Evolutionary conservation across 2,888 invertebrate genomes (phyloP).

Genomic region (Agonopterix arenella): DNA sequence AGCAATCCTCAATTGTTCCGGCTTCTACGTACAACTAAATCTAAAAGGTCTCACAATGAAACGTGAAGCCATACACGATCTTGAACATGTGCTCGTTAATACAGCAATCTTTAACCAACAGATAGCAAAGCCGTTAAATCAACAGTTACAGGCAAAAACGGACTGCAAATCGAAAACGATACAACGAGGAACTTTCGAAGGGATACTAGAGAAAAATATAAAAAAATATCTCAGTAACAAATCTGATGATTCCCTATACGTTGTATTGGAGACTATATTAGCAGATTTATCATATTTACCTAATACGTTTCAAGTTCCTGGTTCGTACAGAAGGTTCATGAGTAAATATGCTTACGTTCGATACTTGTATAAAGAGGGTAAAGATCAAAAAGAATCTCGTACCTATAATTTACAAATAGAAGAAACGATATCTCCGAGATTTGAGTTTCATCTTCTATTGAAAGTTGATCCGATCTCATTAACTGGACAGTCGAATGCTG

Average conservation of each 20-base stretch:
- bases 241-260: too few relatives aligned
- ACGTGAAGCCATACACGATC: conserved; percentile 20
- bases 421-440: conserved; percentile 32
- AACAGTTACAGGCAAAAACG: too few relatives aligned
- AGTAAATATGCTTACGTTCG: conserved; percentile 38
- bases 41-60: conserved; percentile 18
- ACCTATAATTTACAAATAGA: conserved; percentile 41
- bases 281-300: conserved; percentile 17
- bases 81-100: conserved; percentile 33
- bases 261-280: conserved; percentile 6
- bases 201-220: too few relatives aligned
- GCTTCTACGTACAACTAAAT: conserved; percentile 22
- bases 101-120: conserved; percentile 6
- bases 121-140: too few relatives aligned
- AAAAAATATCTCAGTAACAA: too few relatives aligned
- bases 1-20: conserved; percentile 35
- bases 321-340: conserved; percentile 18
- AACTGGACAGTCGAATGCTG: background rate
- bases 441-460: conserved; percentile 14
- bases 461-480: conserved; percentile 7
- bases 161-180: too few relatives aligned
- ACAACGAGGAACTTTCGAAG: too few relatives aligned
- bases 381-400: background rate
- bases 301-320: conserved; percentile 10
- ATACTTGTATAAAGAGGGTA: conserved; percentile 24